Percentiles rank a stretch among this genome's conserved stretches.
Evolutionary conservation across 2,888 invertebrate genomes (phyloP).

Genomic region (Pachliopta kotzebuea): DNA sequence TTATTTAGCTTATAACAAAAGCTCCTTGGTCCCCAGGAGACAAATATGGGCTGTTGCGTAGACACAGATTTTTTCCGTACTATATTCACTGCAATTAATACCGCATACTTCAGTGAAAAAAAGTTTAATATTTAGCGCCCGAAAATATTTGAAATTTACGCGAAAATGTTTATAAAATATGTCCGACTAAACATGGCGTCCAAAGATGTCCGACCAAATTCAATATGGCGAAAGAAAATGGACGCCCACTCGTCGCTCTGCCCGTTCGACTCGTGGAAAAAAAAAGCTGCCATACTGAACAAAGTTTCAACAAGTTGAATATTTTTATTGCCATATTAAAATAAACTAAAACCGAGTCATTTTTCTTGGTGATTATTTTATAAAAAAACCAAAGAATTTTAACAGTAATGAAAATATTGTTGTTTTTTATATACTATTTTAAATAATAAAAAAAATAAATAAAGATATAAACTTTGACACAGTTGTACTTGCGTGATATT

Average conservation of each 20-base stretch:
- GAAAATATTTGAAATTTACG: slow-evolving; percentile 81
- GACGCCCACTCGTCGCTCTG: slow-evolving; percentile 63
- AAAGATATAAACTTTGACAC: neutral
- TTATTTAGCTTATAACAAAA: slow-evolving; percentile 79
- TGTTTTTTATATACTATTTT: neutral
- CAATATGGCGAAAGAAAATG: slow-evolving; percentile 81
- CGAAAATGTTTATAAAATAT: slow-evolving; percentile 87
- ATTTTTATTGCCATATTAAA: slow-evolving; percentile 45
- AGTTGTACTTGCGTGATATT: slow-evolving; percentile 3
- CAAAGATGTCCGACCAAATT: slow-evolving; percentile 84
- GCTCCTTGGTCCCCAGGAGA: slow-evolving; percentile 73
- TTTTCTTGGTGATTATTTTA: neutral
- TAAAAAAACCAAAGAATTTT: neutral
- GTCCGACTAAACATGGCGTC: slow-evolving; percentile 88
- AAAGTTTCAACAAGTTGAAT: slow-evolving; percentile 37
- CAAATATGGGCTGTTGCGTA: slow-evolving; percentile 70
- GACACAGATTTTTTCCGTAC: slow-evolving; percentile 65
- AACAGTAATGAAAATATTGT: neutral
- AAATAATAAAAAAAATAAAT: neutral
- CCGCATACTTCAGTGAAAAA: slow-evolving; percentile 72
- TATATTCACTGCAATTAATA: slow-evolving; percentile 62
- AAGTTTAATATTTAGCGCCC: slow-evolving; percentile 71
- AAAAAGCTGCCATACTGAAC: slow-evolving; percentile 51
- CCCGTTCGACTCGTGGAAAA: slow-evolving; percentile 41
- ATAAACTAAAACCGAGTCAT: neutral